Percentiles rank a stretch among this genome's conserved stretches.
Evolutionary conservation across 2,797 vertebrate genomes (phyloP).

Genomic region (Argentina silus): DNA sequence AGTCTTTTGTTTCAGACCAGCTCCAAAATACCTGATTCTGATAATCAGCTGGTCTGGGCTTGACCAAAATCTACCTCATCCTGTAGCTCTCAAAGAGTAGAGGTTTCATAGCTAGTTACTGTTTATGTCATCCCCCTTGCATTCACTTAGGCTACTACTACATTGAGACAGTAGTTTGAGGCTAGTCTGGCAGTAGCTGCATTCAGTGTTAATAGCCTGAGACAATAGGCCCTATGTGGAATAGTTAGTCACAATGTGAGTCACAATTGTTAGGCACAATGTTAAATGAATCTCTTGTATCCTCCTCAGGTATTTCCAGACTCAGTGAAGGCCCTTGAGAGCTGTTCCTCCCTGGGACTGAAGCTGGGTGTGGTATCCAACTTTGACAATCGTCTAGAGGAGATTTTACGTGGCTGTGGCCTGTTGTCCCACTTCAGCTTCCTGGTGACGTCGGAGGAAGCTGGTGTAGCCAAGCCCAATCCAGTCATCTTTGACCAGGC

Average conservation of each 20-base stretch:
- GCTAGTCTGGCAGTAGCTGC: not conserved
- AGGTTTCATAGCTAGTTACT: not conserved
- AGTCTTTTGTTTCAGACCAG: too few species aligned
- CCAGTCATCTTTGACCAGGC: constrained; percentile 83
- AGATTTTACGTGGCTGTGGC: constrained; percentile 75
- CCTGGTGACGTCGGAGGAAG: constrained; percentile 87
- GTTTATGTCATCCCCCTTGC: not conserved
- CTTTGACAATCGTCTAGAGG: constrained; percentile 88
- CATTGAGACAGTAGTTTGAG: too few species aligned
- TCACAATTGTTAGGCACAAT: not conserved
- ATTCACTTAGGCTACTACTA: not conserved
- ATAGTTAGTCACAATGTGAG: not conserved
- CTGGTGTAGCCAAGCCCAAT: constrained; percentile 84
- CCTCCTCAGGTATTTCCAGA: constrained; percentile 79
- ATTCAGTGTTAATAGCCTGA: not conserved
- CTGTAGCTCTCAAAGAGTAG: not conserved
- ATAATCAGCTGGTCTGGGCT: too few species aligned
- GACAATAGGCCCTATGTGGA: not conserved
- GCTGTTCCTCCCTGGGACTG: constrained; percentile 80
- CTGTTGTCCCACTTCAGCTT: constrained; percentile 87
- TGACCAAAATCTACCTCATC: too few species aligned
- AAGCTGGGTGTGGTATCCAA: constrained; percentile 89
- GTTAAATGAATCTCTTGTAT: constrained; percentile 19
- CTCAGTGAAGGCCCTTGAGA: constrained; percentile 75
- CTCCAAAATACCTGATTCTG: too few species aligned